These are phyloP conservation scores for Corythucha ciliata DNA, from an alignment of 2,888 invertebrate genomes.

Conservation along the genomic window DNA sequence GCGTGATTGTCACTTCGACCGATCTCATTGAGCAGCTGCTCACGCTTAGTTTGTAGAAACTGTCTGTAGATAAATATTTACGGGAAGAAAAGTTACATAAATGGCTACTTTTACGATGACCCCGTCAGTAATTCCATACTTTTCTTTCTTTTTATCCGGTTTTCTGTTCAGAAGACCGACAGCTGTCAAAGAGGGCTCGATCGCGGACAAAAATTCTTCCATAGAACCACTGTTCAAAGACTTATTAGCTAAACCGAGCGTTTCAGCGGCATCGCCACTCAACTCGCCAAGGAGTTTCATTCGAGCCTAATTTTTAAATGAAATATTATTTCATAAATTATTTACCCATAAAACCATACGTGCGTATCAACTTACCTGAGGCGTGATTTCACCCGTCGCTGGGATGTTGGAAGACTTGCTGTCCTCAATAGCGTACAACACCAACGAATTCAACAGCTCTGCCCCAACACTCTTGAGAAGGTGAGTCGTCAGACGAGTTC, in stretches of 20 bases:
- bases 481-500: slow-evolving; percentile 66
- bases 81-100: not conserved
- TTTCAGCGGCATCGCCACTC: slow-evolving; percentile 57
- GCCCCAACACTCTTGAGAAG: slow-evolving; percentile 72
- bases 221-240: slow-evolving; percentile 55
- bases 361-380: slow-evolving; percentile 40
- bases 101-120: not conserved
- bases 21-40: slow-evolving; percentile 69
- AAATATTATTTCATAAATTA: not conserved
- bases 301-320: no score
- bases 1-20: slow-evolving; percentile 66
- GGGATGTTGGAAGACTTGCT: slow-evolving; percentile 33
- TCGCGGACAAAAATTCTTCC: slow-evolving; percentile 68
- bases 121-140: slow-evolving; percentile 37
- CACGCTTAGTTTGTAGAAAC: slow-evolving; percentile 67
- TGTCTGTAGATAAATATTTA: slow-evolving; percentile 45
- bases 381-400: slow-evolving; percentile 37
- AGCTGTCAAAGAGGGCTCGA: slow-evolving; percentile 59
- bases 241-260: slow-evolving; percentile 58
- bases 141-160: slow-evolving; percentile 76
- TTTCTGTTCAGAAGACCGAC: slow-evolving; percentile 68
- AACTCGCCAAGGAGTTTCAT: slow-evolving; percentile 41
- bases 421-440: slow-evolving; percentile 61
- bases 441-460: slow-evolving; percentile 69
- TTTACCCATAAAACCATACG: not conserved